Evolutionary conservation across 2,888 invertebrate species (phyloP), one percentile per base, ranked within the genome.

Genomic region (Malthinus flaveolus): DNA sequence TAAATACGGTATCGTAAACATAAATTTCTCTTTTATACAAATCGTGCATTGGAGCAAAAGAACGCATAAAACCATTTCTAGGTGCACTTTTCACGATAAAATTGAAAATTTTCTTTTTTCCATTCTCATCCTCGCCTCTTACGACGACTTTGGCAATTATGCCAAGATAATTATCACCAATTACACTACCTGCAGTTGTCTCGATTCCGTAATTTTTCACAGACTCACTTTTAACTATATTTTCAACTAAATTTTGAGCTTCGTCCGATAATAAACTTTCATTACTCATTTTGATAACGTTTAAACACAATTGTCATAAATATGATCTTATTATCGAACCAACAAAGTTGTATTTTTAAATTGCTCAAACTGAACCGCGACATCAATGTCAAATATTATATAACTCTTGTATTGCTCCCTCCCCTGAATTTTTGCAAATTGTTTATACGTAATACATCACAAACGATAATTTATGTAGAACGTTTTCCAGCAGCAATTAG

Each of bases 91-190:
- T 75, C 23, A 71, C 57, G 3, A 74, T 71, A 51, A 70, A 49
- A 49, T 13, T 35, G 7, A 56, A 10, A 67, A 55, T 5, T 69
- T 12, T 1, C 31, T 53, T 44, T 49, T 56, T n/a, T 48, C 11
- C 32, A 62, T 7, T 53, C 53, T 51, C 45, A 39, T 50, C 53
- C 1, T 6, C 6, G 6, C 61, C 58, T 35, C 59, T 47, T 1
- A 64, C 58, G n/a, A 12, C 50, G 1, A 64, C 61, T 52, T 59
- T 51, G 9, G 63, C 62, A 31, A 70, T 65, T 5, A 67, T 56
- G 6, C 71, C 71, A 32, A 71, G 48, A 56, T 68, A 70, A 48
- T 73, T 73, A 47, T 72, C 71, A 1, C 71, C 72, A 49, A 64
- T 63, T 8, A 56, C 45, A 7, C 64, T 63, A 5, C 70, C 71